Evolutionary conservation across 2,113 vertebrate species (phyloP).

Genomic region (Hoplias malabaricus): DNA sequence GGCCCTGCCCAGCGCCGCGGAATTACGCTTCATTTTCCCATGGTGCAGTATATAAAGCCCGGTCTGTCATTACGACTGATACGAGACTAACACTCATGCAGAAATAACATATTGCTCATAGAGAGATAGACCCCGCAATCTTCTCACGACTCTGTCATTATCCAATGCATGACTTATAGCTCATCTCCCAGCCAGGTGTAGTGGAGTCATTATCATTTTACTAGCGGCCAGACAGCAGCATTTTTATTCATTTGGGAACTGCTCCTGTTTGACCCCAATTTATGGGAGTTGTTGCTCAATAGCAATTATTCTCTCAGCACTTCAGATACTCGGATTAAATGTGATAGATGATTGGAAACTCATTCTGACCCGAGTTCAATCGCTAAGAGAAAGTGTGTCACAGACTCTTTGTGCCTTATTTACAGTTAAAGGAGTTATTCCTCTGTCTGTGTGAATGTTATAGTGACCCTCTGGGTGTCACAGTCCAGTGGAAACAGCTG

Average conservation of each 20-base stretch:
- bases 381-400: neutral
- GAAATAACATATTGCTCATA: constrained; percentile 65
- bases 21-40: constrained; percentile 50
- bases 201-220: constrained; percentile 41
- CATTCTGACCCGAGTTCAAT: neutral
- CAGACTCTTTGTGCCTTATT: neutral
- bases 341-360: neutral
- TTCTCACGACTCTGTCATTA: constrained; percentile 68
- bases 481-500: no score
- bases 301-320: neutral
- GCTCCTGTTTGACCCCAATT: neutral
- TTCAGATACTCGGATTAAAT: constrained; percentile 2
- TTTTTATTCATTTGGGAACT: constrained; percentile 43
- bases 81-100: constrained; percentile 56
- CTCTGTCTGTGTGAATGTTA: neutral
- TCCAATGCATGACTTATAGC: constrained; percentile 61
- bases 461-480: neutral
- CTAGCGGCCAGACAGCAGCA: constrained; percentile 6
- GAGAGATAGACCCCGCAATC: constrained; percentile 60
- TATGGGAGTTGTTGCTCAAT: neutral
- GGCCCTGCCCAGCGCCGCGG: constrained; percentile 15
- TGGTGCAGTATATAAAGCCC: constrained; percentile 51
- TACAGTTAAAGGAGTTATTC: neutral
- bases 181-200: constrained; percentile 46
- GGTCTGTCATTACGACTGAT: constrained; percentile 65